A percentile compares a stretch with the other conserved stretches of the same genome.
These are phyloP conservation scores for Aspidoscelis tigris DNA, from an alignment of 2,113 vertebrate species.

Conservation along the genomic window DNA sequence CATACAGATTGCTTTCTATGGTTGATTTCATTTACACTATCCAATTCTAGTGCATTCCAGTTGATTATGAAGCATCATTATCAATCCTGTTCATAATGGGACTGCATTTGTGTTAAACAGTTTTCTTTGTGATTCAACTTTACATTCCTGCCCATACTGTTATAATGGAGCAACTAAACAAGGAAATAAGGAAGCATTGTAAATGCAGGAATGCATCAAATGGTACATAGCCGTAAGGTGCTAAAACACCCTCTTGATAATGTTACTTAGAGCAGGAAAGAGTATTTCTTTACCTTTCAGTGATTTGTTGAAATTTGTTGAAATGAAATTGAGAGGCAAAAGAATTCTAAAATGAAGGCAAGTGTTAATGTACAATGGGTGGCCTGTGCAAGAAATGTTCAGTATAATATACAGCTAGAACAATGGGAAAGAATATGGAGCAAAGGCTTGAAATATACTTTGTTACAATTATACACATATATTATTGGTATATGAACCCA, in stretches of 20 bases:
- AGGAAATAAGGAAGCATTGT: not conserved
- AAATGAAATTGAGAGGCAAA: too few species aligned
- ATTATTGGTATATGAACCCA: too few species aligned
- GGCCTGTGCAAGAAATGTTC: too few species aligned
- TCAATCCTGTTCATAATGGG: too few species aligned
- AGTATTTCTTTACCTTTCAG: constrained; percentile 5
- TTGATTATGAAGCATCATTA: not conserved
- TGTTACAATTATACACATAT: too few species aligned
- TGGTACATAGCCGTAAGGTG: not conserved
- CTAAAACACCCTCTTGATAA: constrained; percentile 23
- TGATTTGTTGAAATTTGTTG: too few species aligned
- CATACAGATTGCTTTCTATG: not conserved
- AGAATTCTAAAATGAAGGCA: too few species aligned
- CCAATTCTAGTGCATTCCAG: not conserved
- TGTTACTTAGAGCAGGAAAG: constrained; percentile 9
- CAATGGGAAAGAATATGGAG: too few species aligned
- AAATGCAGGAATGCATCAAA: constrained; percentile 13
- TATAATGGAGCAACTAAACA: not conserved
- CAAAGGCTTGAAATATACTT: too few species aligned
- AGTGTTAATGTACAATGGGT: too few species aligned
- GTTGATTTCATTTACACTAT: not conserved
- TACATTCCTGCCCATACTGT: not conserved
- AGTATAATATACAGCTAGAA: too few species aligned
- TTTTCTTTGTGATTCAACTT: not conserved
- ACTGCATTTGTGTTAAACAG: constrained; percentile 2